Percentiles rank a stretch among this genome's conserved stretches.
Conservation (phyloP, 2,113 vertebrate genomes). For the Ictidomys tridecemlineatus region DNA sequence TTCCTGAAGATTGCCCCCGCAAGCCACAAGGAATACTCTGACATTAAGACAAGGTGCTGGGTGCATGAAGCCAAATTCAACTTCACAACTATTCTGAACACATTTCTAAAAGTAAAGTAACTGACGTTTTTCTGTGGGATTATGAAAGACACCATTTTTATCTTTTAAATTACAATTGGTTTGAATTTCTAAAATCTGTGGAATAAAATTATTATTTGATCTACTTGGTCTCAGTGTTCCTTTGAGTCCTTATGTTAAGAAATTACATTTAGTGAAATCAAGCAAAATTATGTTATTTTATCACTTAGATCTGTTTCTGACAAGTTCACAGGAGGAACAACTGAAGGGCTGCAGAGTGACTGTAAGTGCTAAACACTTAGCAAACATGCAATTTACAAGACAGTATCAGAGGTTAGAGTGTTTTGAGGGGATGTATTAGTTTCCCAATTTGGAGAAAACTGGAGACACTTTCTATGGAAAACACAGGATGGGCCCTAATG, state of each 20-base stretch:
- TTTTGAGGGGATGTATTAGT: slow-evolving; percentile 73
- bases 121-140: background rate
- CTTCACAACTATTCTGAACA: background rate
- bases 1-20: slow-evolving; percentile 70
- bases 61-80: background rate
- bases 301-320: slow-evolving; percentile 67
- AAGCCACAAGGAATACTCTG: slow-evolving; percentile 41
- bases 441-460: slow-evolving; percentile 70
- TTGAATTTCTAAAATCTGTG: slow-evolving; percentile 28
- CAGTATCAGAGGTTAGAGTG: slow-evolving; percentile 85
- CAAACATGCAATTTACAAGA: slow-evolving; percentile 86
- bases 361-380: slow-evolving; percentile 78
- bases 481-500: slow-evolving; percentile 80
- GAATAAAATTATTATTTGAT: slow-evolving; percentile 47
- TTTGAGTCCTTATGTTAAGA: slow-evolving; percentile 22
- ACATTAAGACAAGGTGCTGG: background rate
- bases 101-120: background rate
- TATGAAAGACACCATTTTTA: slow-evolving; percentile 18
- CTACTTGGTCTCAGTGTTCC: slow-evolving; percentile 30
- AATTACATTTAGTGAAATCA: slow-evolving; percentile 21
- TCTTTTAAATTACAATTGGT: slow-evolving; percentile 17
- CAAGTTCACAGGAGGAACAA: slow-evolving; percentile 71
- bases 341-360: slow-evolving; percentile 73
- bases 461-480: slow-evolving; percentile 82
- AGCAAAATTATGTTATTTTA: background rate